Evolutionary conservation across 2,888 invertebrate species (phyloP).

Genomic region (Agonopterix subpropinquella): DNA sequence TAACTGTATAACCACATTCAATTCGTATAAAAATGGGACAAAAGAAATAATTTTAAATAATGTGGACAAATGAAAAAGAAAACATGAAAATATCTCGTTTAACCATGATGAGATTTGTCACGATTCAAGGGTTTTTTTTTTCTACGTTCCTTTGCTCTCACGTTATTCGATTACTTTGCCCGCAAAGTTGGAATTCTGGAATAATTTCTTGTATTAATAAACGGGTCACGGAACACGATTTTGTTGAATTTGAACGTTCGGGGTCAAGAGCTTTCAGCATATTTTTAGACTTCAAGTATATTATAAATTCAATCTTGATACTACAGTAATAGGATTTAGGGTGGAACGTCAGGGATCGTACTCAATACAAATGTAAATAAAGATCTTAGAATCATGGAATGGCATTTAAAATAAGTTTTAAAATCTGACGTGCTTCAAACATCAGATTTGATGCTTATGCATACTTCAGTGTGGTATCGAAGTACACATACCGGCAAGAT

Average conservation of each 20-base stretch:
- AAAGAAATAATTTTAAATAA: constrained; percentile 7
- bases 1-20: no score
- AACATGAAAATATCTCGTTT: constrained; percentile 2
- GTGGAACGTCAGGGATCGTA: no score
- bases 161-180: constrained; percentile 3
- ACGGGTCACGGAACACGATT: background rate
- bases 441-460: no score
- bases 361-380: no score
- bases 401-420: no score
- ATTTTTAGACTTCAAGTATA: constrained; percentile 6
- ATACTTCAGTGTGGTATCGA: no score
- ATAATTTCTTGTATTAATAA: constrained; percentile 4
- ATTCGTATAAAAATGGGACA: background rate
- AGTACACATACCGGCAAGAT: no score
- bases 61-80: constrained; percentile 3
- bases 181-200: background rate
- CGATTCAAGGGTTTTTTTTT: background rate
- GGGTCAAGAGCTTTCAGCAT: constrained; percentile 4
- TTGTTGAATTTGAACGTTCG: background rate
- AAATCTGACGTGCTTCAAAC: no score
- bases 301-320: no score
- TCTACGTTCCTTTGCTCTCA: constrained; percentile 1
- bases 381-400: no score
- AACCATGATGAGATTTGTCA: constrained; percentile 4
- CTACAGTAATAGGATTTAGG: no score